Evolutionary conservation across 2,113 vertebrate genomes (phyloP).

Genomic region (Passer domesticus): DNA sequence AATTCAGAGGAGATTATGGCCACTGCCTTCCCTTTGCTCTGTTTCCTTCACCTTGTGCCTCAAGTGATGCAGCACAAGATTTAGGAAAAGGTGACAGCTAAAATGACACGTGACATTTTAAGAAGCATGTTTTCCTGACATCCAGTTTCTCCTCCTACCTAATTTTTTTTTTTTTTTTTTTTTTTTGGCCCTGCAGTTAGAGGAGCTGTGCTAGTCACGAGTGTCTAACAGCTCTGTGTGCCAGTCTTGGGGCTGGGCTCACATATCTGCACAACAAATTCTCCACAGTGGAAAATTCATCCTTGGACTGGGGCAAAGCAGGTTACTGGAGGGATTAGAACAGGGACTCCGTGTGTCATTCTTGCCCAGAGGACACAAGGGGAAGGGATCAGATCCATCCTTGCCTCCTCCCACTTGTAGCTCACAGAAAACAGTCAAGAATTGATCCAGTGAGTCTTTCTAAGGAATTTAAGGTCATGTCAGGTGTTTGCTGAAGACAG

Average conservation of each 20-base stretch:
- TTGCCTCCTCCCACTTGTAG: not conserved
- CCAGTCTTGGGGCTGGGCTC: not conserved
- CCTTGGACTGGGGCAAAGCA: not conserved
- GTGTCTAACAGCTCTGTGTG: not conserved
- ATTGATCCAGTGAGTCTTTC: not conserved
- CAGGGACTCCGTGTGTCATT: not conserved
- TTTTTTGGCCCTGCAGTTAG: not conserved
- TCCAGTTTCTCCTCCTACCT: not conserved
- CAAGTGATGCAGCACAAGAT: not conserved
- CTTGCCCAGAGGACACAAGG: not conserved
- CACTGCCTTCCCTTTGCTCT: not conserved
- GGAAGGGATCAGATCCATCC: not conserved
- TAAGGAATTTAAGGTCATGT: not conserved
- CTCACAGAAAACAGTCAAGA: not conserved
- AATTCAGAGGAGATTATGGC: not conserved
- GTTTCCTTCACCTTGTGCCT: not conserved
- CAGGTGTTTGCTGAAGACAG: not conserved
- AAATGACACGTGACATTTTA: not conserved
- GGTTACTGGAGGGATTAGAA: not conserved
- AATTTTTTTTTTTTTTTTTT: not conserved
- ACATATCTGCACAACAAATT: not conserved
- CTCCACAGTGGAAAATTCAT: not conserved
- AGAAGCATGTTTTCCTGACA: not conserved
- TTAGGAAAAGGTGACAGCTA: not conserved
- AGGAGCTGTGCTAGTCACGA: not conserved